Evolutionary conservation across 2,113 vertebrate species (phyloP).

Genomic region (Toxotes jaculatrix): DNA sequence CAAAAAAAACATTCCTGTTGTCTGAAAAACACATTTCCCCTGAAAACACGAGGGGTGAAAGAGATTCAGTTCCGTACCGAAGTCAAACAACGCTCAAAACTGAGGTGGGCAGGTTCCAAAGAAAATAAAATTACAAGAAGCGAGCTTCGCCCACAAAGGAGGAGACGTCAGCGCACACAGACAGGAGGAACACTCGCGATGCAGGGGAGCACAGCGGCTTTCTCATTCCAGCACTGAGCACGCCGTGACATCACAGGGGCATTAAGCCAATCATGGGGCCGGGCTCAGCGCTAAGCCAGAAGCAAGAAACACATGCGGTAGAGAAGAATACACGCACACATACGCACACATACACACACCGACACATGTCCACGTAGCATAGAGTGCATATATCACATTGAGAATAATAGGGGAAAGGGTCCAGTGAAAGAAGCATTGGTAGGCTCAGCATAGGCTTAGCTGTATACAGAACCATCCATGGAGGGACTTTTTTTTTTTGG

Average conservation of each 20-base stretch:
- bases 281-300: conserved; percentile 73
- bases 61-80: conserved; percentile 21
- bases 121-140: conserved; percentile 54
- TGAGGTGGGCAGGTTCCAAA: conserved; percentile 41
- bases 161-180: conserved; percentile 53
- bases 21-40: conserved; percentile 53
- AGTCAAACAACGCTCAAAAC: conserved; percentile 31
- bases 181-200: conserved; percentile 62
- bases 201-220: conserved; percentile 61
- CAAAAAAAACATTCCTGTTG: conserved; percentile 56
- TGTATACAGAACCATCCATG: conserved; percentile 65
- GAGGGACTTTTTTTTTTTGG: conserved; percentile 63
- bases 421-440: conserved; percentile 71
- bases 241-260: conserved; percentile 77
- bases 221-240: conserved; percentile 76
- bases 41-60: conserved; percentile 39
- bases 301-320: conserved; percentile 82
- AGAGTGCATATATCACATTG: conserved; percentile 87
- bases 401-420: conserved; percentile 75
- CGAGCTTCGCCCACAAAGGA: conserved; percentile 55
- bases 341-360: conserved; percentile 70
- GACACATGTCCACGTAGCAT: conserved; percentile 81
- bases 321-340: conserved; percentile 68
- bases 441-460: conserved; percentile 78
- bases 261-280: conserved; percentile 66